phyloP scores from a whole-genome alignment of 2,113 vertebrate species.

The Halcyon senegalensis region DNA sequence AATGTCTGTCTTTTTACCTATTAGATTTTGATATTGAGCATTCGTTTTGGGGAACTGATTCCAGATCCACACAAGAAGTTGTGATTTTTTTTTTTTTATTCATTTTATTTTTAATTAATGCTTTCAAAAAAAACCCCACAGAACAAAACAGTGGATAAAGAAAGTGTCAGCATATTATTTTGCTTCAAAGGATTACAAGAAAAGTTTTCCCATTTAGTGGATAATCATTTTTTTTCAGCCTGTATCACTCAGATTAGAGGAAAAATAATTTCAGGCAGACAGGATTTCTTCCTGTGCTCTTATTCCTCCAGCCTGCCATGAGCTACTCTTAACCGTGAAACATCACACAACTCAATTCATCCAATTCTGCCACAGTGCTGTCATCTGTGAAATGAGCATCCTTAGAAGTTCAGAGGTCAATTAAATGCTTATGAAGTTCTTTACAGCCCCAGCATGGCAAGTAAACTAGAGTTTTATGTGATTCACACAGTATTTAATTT shows the following conservation, averaged over 20 bases:
- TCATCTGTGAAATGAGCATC: background rate
- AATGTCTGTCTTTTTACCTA: constrained; percentile 3
- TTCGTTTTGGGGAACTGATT: background rate
- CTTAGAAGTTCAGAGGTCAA: background rate
- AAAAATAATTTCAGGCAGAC: background rate
- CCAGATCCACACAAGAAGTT: background rate
- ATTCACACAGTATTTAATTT: background rate
- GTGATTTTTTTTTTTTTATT: background rate
- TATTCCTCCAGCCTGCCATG: background rate
- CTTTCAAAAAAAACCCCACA: background rate
- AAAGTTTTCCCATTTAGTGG: background rate
- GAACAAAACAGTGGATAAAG: background rate
- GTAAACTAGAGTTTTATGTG: background rate
- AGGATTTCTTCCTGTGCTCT: background rate
- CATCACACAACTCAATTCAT: background rate
- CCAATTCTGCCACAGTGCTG: background rate
- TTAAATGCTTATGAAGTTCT: background rate
- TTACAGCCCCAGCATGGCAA: background rate
- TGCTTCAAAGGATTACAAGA: background rate
- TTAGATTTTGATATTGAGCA: background rate
- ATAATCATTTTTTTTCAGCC: background rate
- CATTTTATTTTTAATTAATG: background rate
- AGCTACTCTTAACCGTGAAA: background rate
- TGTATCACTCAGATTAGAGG: background rate
- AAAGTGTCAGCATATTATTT: constrained; percentile 1